Conservation (phyloP, 1,140 invertebrate genomes). For the Doryteuthis pealeii region DNA sequence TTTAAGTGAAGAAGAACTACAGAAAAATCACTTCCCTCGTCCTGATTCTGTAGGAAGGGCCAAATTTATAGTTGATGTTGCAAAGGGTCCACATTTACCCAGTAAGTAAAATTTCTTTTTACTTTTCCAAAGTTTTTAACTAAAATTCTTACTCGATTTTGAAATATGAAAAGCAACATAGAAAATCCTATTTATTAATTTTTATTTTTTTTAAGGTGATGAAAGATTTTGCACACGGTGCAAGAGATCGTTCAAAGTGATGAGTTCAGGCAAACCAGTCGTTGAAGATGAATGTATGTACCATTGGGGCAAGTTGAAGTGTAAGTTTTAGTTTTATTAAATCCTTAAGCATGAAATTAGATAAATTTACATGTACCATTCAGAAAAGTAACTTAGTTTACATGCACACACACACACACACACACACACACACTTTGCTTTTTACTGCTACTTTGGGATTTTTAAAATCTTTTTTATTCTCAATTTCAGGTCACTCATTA, state of each 20-base stretch:
- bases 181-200: no score
- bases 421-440: no score
- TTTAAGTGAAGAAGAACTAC: slow-evolving; percentile 76
- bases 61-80: slow-evolving; percentile 18
- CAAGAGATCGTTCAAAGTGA: slow-evolving; percentile 75
- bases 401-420: no score
- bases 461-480: no score
- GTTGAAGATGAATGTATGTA: slow-evolving; percentile 81
- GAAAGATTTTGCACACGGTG: slow-evolving; percentile 81
- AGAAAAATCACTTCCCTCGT: slow-evolving; percentile 81
- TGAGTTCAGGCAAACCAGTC: slow-evolving; percentile 73
- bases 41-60: slow-evolving; percentile 63
- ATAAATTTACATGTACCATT: no score
- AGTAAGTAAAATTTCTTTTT: not conserved
- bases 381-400: no score
- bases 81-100: not conserved
- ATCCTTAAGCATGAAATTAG: no score
- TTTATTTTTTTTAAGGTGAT: slow-evolving; percentile 37
- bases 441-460: no score
- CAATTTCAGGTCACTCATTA: no score
- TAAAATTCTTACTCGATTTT: no score
- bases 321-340: slow-evolving; percentile 62
- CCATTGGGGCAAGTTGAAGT: slow-evolving; percentile 82
- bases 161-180: not conserved
- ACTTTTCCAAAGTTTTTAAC: no score